Base-by-base conservation (phyloP, 2,797 vertebrate genomes). In the Diplodus puntazzo region DNA sequence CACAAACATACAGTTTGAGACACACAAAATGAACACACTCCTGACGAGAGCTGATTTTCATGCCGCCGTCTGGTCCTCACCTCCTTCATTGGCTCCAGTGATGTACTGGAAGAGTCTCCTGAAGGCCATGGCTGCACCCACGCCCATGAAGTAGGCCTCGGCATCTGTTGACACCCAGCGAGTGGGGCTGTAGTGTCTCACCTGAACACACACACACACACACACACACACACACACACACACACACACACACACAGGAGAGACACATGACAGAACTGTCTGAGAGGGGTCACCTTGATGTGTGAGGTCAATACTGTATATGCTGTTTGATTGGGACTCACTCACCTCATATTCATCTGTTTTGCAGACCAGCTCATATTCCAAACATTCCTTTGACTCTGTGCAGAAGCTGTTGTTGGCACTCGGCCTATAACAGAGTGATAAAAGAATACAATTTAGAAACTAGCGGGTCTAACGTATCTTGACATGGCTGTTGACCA, bases 21-120 rank as follows among this genome's bases (percentile, higher is more conserved):
- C 10, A 34, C 42, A 73, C 60, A 72, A 21, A n/a, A 30, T 30
- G 27, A 68, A 76, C 30, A 42, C 13, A 14, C 14, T 43, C 20
- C 20, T 6, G 1, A 18, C 4, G 1, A 42, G n/a, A 6, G 42
- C 21, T 21, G 48, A 39, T 4, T 25, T 2, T 17, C 11, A n/a
- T 3, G 11, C 34, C 3, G 21, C 34, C 14, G 5, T 20, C 13
- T 8, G 11, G 6, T 39, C 9, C 65, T 78, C 13, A 95, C 95
- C 95, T 75, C 65, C 90, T 50, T 93, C 80, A 1, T 96, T 96
- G 57, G 89, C 92, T 63, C 95, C 95, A 0, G 92, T 93, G 84
- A 96, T 95, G 82, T 96, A 96, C 84, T 95, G 94, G 89, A 95
- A 96, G 25, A 96, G 95, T 45, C 93, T 95, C 89, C 93, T 94